Conservation (phyloP, 2,113 vertebrate genomes). For the Heterocephalus glaber region DNA sequence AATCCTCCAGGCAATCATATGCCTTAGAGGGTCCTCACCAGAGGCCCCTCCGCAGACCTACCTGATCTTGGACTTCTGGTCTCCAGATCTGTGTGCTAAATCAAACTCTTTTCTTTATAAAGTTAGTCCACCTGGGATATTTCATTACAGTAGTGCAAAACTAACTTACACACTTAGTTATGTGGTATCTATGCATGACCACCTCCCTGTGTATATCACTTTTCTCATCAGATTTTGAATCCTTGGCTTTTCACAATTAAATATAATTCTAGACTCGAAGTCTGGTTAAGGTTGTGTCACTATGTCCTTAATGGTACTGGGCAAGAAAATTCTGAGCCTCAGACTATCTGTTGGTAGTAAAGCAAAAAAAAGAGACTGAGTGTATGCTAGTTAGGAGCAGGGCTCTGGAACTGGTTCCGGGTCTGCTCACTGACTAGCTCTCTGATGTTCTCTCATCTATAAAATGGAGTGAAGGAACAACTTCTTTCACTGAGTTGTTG, state of each 20-base stretch:
- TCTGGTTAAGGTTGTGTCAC: background rate
- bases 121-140: background rate
- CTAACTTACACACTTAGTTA: background rate
- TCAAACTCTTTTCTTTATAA: background rate
- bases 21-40: background rate
- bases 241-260: background rate
- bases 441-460: background rate
- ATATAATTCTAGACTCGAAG: background rate
- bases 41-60: background rate
- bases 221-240: background rate
- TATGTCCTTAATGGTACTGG: background rate
- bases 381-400: accelerated
- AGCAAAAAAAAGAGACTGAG: no score
- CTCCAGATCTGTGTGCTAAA: background rate
- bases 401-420: background rate
- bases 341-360: background rate
- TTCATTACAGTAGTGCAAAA: background rate
- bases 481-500: background rate
- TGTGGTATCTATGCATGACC: background rate
- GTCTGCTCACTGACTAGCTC: background rate
- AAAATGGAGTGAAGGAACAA: background rate
- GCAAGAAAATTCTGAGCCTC: background rate
- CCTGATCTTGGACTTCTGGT: background rate
- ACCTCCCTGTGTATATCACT: background rate
- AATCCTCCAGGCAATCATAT: background rate